Evolutionary conservation across 2,888 invertebrate species (phyloP).

Genomic region (Agonopterix heracliana): DNA sequence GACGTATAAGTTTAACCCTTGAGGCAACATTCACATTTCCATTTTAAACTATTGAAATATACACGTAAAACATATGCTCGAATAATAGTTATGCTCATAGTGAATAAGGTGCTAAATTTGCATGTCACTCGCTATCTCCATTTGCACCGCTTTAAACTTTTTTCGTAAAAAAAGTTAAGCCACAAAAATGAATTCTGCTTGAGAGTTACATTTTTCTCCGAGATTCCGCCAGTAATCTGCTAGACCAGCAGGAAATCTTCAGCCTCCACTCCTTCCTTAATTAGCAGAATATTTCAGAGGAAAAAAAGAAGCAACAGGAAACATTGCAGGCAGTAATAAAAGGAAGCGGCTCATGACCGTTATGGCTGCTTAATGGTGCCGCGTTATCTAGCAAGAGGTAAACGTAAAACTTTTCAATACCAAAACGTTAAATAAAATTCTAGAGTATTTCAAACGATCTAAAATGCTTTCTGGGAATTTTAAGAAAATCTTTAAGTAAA

Average conservation of each 20-base stretch:
- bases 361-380: slow-evolving; percentile 49
- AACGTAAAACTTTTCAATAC: slow-evolving; percentile 33
- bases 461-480: not conserved
- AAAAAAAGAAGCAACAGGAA: slow-evolving; percentile 62
- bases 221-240: slow-evolving; percentile 62
- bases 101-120: not conserved
- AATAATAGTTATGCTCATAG: too few relatives aligned
- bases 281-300: slow-evolving; percentile 67
- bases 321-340: slow-evolving; percentile 55
- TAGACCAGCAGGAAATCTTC: slow-evolving; percentile 66
- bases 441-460: not conserved
- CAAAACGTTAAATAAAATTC: not conserved
- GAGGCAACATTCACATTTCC: too few relatives aligned
- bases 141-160: not conserved
- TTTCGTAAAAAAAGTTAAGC: slow-evolving; percentile 34
- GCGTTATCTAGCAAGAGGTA: slow-evolving; percentile 40
- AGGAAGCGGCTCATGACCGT: slow-evolving; percentile 53
- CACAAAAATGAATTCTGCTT: slow-evolving; percentile 47
- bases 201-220: slow-evolving; percentile 53
- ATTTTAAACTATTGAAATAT: too few relatives aligned
- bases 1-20: too few relatives aligned
- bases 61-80: too few relatives aligned
- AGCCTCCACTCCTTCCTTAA: slow-evolving; percentile 67
- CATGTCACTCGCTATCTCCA: slow-evolving; percentile 3
- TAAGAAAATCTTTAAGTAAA: slow-evolving; percentile 3